Conservation (phyloP, 2,888 invertebrate genomes). For the Sipha maydis region DNA sequence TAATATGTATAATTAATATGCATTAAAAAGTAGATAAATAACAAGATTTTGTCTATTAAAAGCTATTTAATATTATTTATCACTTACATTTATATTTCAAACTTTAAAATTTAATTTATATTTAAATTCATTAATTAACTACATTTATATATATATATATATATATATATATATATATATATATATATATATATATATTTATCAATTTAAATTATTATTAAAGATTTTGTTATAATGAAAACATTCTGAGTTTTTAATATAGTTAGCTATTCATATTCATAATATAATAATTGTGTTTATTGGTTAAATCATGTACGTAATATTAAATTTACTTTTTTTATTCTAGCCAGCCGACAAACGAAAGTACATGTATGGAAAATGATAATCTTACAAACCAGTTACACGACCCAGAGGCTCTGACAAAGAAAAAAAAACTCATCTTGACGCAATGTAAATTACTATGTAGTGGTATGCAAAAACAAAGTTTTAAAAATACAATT, state of each 20-base stretch:
- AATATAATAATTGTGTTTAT: not conserved
- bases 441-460: conserved; percentile 50
- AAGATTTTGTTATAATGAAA: not conserved
- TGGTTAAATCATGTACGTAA: not conserved
- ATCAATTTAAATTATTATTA: not conserved
- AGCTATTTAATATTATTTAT: too few relatives aligned
- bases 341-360: conserved; percentile 96
- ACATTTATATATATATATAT: too few relatives aligned
- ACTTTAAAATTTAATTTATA: too few relatives aligned
- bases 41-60: too few relatives aligned
- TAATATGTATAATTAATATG: too few relatives aligned
- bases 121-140: too few relatives aligned
- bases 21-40: too few relatives aligned
- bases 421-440: conserved; percentile 77
- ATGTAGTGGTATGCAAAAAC: conserved; percentile 41
- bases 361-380: conserved; percentile 91
- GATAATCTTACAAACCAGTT: conserved; percentile 86
- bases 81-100: too few relatives aligned
- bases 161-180: too few relatives aligned
- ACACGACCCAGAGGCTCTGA: conserved; percentile 91
- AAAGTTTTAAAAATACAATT: conserved; percentile 49
- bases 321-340: conserved; percentile 65
- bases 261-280: not conserved
- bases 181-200: too few relatives aligned
- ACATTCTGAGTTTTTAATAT: conserved; percentile 23